Conservation (phyloP, 2,113 vertebrate species). For the Accipiter virgatus region DNA sequence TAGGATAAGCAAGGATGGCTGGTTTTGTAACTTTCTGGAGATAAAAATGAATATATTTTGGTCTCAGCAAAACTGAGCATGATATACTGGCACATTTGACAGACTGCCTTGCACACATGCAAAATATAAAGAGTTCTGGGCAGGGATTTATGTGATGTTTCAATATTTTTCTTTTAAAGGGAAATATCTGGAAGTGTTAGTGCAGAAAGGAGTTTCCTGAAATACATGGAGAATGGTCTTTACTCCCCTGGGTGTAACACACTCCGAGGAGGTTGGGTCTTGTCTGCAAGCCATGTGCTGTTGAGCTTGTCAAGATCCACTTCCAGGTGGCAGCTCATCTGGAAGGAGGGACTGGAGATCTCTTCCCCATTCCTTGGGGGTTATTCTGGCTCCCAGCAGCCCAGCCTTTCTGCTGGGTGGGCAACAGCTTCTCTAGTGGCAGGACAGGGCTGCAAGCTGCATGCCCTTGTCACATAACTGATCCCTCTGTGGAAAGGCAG, state of each 20-base stretch:
- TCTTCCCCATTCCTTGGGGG: not conserved
- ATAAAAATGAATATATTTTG: not conserved
- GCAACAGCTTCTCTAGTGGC: not conserved
- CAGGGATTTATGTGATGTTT: not conserved
- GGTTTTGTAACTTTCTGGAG: not conserved
- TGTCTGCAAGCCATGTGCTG: not conserved
- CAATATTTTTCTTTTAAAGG: not conserved
- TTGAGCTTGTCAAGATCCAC: not conserved
- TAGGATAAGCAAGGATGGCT: not conserved
- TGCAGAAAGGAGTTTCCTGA: not conserved
- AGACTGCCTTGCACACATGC: not conserved
- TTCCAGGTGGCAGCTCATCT: not conserved
- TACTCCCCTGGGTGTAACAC: not conserved
- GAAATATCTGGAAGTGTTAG: not conserved
- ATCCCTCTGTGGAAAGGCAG: not conserved
- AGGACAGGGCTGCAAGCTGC: not conserved
- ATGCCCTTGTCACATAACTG: not conserved
- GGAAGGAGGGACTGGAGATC: accelerated
- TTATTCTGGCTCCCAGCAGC: not conserved
- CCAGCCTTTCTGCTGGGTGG: not conserved
- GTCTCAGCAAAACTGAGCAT: not conserved
- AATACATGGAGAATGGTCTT: not conserved
- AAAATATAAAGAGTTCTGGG: not conserved
- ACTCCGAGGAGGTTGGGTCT: too few relatives aligned
- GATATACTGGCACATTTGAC: not conserved